Evolutionary conservation across 2,113 vertebrate species (phyloP), one percentile per base, ranked within the genome.

Genomic region (Shinisaurus crocodilurus): DNA sequence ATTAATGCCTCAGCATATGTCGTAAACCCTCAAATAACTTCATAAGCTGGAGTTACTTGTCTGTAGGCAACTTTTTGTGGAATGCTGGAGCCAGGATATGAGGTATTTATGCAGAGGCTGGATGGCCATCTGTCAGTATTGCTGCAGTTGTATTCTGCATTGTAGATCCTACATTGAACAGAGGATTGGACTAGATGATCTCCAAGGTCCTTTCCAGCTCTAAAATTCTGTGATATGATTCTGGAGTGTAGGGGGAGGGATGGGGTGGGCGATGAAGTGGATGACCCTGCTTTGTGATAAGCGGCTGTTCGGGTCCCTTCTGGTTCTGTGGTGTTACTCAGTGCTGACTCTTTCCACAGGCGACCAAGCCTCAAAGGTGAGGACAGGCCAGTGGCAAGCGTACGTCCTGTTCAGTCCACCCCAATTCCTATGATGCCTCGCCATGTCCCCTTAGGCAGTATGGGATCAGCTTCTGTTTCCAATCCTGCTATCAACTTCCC

Each of bases 351-450:
- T 91, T 91, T 90, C 83, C 27, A 45, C 87, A 99, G 99, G 99
- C 98, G 98, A 87, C 97, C 98, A 83, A 95, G 97, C 81, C 95
- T 97, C 40, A 98, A 99, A 95, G 97, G 97, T 27, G 99, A 99
- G 86, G 99, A 99, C 93, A 99, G 99, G 95, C 99, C 99, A 0
- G 98, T 99, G 92, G 99, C 99, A 76, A 99, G 99, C 0, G 99
- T 99, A 90, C 97, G 99, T 88, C 99, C 99, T 40, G 98, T 99
- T 92, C 99, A 99, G 95, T 99, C 99, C 54, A 99, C 99, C 0
- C 99, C 99, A 4, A 99, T 99, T 95, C 99, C 99, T 90, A 99
- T 99, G 99, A 98, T 99, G 98, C 99, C 99, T 70, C 98, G 99
- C 40, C 99, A 99, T 45, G 98, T 98, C 12, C 95, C 98, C 5